phyloP scores from a whole-genome alignment of 2,888 invertebrate genomes.

The Ophion obscuratus region DNA sequence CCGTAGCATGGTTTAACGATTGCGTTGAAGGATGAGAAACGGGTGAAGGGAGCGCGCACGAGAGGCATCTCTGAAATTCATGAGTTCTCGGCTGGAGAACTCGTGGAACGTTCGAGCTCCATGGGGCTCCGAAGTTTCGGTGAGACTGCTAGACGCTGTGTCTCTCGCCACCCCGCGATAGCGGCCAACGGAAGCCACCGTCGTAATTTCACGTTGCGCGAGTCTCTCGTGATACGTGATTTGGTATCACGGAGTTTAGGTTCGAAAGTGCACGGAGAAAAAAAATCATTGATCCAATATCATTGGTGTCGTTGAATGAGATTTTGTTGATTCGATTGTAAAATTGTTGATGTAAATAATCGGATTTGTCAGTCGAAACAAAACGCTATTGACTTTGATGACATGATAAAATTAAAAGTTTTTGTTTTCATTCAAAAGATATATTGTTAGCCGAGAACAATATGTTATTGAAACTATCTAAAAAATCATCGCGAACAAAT shows the following conservation, averaged over 20 bases:
- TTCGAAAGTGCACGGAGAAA: conserved; percentile 25
- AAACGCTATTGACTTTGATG: too few relatives aligned
- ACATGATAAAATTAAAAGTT: too few relatives aligned
- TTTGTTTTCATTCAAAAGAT: too few relatives aligned
- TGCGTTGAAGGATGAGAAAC: conserved; percentile 31
- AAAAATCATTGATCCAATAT: not conserved
- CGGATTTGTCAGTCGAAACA: too few relatives aligned
- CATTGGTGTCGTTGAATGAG: too few relatives aligned
- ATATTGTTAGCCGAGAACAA: too few relatives aligned
- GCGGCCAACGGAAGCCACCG: not conserved
- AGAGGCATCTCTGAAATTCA: conserved; percentile 74
- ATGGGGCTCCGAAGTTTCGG: conserved; percentile 65
- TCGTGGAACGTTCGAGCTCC: conserved; percentile 54
- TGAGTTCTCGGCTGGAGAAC: conserved; percentile 68
- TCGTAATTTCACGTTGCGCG: not conserved
- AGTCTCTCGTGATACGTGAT: conserved; percentile 35
- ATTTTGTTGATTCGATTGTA: too few relatives aligned
- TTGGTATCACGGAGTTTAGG: conserved; percentile 30
- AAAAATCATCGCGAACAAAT: too few relatives aligned
- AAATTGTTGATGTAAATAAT: too few relatives aligned
- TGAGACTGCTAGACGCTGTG: conserved; percentile 47
- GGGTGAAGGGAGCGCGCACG: conserved; percentile 56
- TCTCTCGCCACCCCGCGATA: not conserved
- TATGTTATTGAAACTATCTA: too few relatives aligned
- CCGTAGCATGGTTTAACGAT: conserved; percentile 61